Evolutionary conservation across 2,113 vertebrate genomes (phyloP), one percentile per base, ranked within the genome.

Genomic region (Gymnogyps californianus): DNA sequence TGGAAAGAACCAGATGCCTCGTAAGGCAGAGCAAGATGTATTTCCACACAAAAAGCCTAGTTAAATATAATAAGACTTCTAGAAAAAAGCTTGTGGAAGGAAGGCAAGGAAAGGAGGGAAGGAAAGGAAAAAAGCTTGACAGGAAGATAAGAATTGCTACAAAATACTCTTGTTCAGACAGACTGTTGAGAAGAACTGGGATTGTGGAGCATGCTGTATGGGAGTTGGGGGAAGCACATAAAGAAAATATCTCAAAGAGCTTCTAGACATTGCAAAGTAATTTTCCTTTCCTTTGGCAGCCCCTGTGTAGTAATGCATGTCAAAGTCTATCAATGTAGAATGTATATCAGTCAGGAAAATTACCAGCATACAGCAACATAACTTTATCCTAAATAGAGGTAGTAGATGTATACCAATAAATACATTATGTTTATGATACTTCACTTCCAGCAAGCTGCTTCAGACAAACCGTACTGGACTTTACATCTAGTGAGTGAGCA

Each of bases 401-500:
- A 47, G 61, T 86, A 82, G 18, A 47, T 77, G 13, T 55, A 36
- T 57, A 84, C 9, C 4, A 58, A 36, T 51, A 16, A 74, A 59
- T 80, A 21, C 11, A 5, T 78, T 74, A 69, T 9, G 55, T 91
- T 42, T 55, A 67, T 16, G 40, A n/a, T 47, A 13, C 18, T 77
- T 97, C 52, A 76, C 38, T 62, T 89, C 34, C 95, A 98, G 89
- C 97, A 97, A 66, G 86, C 98, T 82, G 98, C 98, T 93, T 90
- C 66, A 71, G 98, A 96, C 40, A 98, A 98, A 77, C 98, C 99
- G 0, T 89, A 98, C 95, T 99, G 98, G 98, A 98, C 96, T 32
- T 97, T 99, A 87, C 98, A 92, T 89, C 77, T 99, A 40, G 98
- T 99, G 78, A 98, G 90, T 75, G 99, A 99, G 40, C 93, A 98